Percentiles rank a stretch among this genome's conserved stretches.
phyloP scores from a whole-genome alignment of 2,888 invertebrate genomes.

The Diloba caeruleocephala region DNA sequence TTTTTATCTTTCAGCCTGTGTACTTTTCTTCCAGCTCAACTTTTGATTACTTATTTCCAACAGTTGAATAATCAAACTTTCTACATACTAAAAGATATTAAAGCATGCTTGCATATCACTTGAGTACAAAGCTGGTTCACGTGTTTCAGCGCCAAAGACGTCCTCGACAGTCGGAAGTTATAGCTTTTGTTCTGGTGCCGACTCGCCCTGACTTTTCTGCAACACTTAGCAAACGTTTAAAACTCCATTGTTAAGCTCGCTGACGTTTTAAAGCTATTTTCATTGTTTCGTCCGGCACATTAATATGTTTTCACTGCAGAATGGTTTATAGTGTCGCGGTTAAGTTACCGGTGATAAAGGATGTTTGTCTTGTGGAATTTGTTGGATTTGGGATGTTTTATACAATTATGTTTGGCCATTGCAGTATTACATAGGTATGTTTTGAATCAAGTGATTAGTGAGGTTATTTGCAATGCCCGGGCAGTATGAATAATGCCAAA shows the following conservation, averaged over 20 bases:
- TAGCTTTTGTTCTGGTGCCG: constrained; percentile 73
- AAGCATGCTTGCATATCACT: constrained; percentile 40
- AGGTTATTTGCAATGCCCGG: no score
- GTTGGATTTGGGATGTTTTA: background rate
- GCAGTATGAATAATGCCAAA: no score
- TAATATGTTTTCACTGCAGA: constrained; percentile 56
- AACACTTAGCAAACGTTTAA: constrained; percentile 81
- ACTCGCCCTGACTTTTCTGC: constrained; percentile 74
- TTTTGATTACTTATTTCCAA: background rate
- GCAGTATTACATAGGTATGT: no score
- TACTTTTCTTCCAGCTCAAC: no score
- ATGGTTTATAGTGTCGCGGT: constrained; percentile 38
- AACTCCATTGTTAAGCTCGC: constrained; percentile 72
- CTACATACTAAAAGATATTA: constrained; percentile 36
- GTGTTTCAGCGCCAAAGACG: constrained; percentile 57
- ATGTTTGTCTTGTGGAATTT: no score
- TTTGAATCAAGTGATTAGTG: no score
- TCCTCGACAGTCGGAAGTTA: constrained; percentile 62
- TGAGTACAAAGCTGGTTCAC: constrained; percentile 49
- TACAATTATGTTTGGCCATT: background rate
- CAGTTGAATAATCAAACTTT: constrained; percentile 43
- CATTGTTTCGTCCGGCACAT: constrained; percentile 64
- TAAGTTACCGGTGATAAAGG: constrained; percentile 19
- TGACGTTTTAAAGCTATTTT: constrained; percentile 72
- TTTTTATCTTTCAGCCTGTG: no score